These are phyloP conservation scores for Lanius ludovicianus DNA, from an alignment of 2,113 vertebrate genomes.

Conservation along the genomic window DNA sequence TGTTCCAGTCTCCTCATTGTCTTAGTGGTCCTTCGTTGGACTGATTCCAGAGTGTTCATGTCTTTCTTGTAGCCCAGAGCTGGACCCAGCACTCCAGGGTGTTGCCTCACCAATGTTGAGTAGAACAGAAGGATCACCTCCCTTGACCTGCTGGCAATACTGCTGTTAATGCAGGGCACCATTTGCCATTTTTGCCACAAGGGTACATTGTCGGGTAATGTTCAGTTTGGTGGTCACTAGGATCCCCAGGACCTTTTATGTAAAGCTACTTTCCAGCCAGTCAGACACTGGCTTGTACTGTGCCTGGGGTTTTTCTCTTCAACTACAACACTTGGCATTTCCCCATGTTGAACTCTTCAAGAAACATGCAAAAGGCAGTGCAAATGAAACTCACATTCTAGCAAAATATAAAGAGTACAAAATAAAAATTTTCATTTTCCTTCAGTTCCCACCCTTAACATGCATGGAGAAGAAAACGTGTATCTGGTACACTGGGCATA, in stretches of 20 bases:
- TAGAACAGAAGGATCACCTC: not conserved
- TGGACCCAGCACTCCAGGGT: not conserved
- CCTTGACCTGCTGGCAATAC: not conserved
- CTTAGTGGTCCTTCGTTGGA: not conserved
- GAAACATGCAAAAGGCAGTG: not conserved
- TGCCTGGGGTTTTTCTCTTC: not conserved
- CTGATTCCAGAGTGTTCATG: not conserved
- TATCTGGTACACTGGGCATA: not conserved
- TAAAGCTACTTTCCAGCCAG: not conserved
- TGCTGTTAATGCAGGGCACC: not conserved
- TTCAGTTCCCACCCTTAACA: not conserved
- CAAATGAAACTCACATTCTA: not conserved
- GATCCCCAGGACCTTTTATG: not conserved
- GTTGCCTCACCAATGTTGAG: not conserved
- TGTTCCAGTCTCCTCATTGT: not conserved
- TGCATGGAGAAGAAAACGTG: not conserved
- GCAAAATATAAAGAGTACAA: not conserved
- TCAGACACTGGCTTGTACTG: fast-evolving
- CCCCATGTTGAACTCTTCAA: not conserved
- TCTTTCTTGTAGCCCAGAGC: not conserved
- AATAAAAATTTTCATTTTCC: not conserved
- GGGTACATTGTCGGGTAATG: not conserved
- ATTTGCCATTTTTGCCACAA: not conserved
- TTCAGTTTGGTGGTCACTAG: not conserved
- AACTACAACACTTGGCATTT: not conserved